A percentile compares a stretch with the other conserved stretches of the same genome.
phyloP scores from a whole-genome alignment of 2,888 invertebrate species.

The Nomada fabriciana region DNA sequence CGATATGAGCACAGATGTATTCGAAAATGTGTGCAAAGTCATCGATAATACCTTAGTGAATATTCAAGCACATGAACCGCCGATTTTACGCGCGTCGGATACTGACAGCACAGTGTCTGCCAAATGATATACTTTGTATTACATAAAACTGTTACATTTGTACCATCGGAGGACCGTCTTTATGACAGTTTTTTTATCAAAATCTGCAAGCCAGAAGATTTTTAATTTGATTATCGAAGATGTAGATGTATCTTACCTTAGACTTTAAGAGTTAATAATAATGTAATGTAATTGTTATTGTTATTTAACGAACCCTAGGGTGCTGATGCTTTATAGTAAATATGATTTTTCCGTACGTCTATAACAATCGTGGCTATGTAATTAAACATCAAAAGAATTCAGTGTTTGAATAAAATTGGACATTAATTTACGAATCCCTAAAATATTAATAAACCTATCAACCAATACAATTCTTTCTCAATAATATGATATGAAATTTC shows the following conservation, averaged over 20 bases:
- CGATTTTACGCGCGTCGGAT: not conserved
- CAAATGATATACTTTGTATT: not conserved
- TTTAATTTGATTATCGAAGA: not conserved
- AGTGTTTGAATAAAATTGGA: not conserved
- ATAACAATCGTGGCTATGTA: not conserved
- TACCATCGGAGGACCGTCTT: not conserved
- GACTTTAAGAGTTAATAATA: not conserved
- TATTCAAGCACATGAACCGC: not conserved
- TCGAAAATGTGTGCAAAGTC: conserved; percentile 53
- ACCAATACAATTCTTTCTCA: not conserved
- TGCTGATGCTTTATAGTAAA: not conserved
- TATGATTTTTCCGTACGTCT: not conserved
- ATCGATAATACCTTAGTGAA: conserved; percentile 52
- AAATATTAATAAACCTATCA: not conserved
- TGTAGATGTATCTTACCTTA: conserved; percentile 1
- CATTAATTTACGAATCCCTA: not conserved
- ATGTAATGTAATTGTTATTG: not conserved
- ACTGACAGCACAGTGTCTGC: accelerated
- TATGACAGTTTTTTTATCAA: not conserved
- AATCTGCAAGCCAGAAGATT: not conserved
- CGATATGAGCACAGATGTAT: conserved; percentile 50
- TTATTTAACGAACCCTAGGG: not conserved
- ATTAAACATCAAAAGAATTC: not conserved
- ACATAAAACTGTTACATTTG: not conserved
- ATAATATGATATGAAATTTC: not conserved